Evolutionary conservation across 2,797 vertebrate species (phyloP).

Genomic region (Enteromius unitaeniatus): DNA sequence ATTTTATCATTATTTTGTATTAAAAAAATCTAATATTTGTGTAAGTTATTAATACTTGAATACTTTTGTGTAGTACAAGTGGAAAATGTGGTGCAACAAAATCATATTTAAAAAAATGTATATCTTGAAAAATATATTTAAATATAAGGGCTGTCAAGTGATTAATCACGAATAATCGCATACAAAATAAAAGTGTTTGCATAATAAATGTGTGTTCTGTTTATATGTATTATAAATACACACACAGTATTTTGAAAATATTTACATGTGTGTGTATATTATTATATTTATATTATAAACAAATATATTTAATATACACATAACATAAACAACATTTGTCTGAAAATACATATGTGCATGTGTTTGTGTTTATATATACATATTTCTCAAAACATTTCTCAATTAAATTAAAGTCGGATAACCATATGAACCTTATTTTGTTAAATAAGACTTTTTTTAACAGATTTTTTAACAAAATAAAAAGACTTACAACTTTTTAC

Average conservation of each 20-base stretch:
- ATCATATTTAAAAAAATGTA: neutral
- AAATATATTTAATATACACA: no score
- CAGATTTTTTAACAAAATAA: neutral
- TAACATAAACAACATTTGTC: no score
- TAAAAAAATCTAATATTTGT: neutral
- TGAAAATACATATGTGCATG: no score
- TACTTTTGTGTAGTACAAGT: neutral
- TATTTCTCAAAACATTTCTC: neutral
- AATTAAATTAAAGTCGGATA: neutral
- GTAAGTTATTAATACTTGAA: neutral
- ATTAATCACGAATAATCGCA: no score
- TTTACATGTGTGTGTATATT: no score
- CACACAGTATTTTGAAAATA: no score
- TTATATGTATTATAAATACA: no score
- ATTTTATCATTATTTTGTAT: neutral
- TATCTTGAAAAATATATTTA: neutral
- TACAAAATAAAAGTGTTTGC: no score
- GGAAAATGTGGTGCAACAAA: neutral
- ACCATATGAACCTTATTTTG: neutral
- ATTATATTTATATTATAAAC: no score
- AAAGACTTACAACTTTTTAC: no score
- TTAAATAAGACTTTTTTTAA: neutral
- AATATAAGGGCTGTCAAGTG: neutral
- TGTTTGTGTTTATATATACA: no score
- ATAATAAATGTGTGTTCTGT: no score